phyloP scores from a whole-genome alignment of 2,888 invertebrate species.

The Crematogaster levior region DNA sequence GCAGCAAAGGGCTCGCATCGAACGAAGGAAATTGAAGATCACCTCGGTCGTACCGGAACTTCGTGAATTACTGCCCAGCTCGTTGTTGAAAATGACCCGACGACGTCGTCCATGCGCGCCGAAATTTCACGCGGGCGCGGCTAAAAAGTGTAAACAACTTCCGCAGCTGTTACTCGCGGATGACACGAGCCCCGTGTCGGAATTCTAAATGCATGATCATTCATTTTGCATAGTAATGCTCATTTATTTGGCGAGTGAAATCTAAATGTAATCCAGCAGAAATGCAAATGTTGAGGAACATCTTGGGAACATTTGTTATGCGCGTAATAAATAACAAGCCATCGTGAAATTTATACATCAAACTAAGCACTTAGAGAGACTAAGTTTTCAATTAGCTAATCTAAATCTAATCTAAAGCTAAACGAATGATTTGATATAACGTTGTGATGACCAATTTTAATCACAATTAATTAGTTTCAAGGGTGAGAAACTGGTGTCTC shows the following conservation, averaged over 20 bases:
- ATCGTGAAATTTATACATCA: neutral
- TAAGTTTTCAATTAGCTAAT: neutral
- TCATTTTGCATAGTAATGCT: too few relatives aligned
- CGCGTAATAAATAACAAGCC: constrained; percentile 26
- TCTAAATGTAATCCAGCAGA: neutral
- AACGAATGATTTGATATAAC: neutral
- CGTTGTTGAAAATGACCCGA: neutral
- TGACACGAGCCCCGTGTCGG: neutral
- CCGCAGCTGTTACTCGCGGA: neutral
- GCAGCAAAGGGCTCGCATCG: constrained; percentile 56
- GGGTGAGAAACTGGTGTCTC: too few relatives aligned
- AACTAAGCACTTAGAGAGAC: neutral
- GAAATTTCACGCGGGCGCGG: constrained; percentile 5
- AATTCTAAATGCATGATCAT: neutral
- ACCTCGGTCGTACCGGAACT: constrained; percentile 42
- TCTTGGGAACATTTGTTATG: neutral
- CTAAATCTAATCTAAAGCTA: neutral
- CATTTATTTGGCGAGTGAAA: neutral
- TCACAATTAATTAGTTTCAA: neutral
- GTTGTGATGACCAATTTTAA: neutral
- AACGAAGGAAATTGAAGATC: constrained; percentile 50
- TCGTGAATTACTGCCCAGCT: constrained; percentile 29
- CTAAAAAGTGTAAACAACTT: constrained; percentile 15
- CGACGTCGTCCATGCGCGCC: neutral
- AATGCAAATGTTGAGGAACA: neutral